Conservation (phyloP, 30 jellyfish, hydroid and myxozoan species). For the Hydra vulgaris region DNA sequence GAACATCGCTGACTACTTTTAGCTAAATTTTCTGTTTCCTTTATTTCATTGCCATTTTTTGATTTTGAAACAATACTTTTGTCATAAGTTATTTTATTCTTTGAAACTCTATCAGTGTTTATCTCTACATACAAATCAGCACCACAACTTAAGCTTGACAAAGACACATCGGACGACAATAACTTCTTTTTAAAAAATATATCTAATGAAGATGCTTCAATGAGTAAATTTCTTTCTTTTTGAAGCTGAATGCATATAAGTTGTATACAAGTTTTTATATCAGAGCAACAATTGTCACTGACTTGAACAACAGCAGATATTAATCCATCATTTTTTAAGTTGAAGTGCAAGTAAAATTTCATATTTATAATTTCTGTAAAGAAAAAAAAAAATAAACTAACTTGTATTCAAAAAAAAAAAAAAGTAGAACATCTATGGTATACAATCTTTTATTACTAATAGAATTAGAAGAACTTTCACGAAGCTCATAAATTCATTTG, state of each 20-base stretch:
- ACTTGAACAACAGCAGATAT: background rate
- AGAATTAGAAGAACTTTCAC: too few species aligned
- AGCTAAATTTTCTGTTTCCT: background rate
- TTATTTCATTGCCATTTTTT: background rate
- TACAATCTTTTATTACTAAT: too few species aligned
- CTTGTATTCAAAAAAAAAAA: too few species aligned
- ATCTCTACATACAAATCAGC: conserved; percentile 7
- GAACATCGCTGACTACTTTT: background rate
- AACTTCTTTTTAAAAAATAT: background rate
- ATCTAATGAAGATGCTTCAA: background rate
- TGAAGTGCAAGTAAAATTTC: conserved; percentile 14
- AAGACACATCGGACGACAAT: background rate
- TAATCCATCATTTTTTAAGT: background rate
- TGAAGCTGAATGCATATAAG: background rate
- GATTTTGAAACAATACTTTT: conserved; percentile 7
- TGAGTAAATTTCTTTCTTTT: background rate
- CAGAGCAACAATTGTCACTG: background rate
- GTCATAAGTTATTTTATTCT: conserved; percentile 7
- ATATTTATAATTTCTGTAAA: background rate
- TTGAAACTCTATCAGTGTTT: background rate
- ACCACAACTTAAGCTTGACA: background rate
- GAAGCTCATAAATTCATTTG: too few species aligned
- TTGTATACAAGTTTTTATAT: conserved; percentile 5
- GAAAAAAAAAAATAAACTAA: too few species aligned
- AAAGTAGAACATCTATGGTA: too few species aligned